phyloP scores from a whole-genome alignment of 2,888 invertebrate species.

The Mythimna lalbum region DNA sequence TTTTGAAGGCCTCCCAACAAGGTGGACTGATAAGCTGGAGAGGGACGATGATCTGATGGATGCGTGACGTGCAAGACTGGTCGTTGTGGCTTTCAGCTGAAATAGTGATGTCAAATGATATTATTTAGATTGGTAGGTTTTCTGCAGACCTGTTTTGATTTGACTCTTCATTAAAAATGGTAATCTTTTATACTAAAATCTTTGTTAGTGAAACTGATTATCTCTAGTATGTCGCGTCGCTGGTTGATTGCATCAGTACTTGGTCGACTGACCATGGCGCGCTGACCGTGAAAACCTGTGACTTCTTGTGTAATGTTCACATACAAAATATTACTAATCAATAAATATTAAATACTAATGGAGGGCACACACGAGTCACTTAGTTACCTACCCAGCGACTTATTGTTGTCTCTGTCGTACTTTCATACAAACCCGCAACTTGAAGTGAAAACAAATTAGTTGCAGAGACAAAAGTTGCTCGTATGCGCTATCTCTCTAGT shows the following conservation, averaged over 20 bases:
- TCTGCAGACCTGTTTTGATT: neutral
- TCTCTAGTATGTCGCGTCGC: neutral
- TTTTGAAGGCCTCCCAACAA: too few relatives aligned
- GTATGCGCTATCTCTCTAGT: neutral
- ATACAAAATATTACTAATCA: constrained; percentile 29
- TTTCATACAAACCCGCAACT: too few relatives aligned
- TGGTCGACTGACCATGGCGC: constrained; percentile 32
- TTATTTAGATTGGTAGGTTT: neutral
- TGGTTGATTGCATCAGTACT: constrained; percentile 47
- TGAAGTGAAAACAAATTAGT: too few relatives aligned
- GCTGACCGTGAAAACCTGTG: constrained; percentile 43
- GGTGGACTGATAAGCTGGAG: too few relatives aligned
- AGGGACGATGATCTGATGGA: too few relatives aligned
- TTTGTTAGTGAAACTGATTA: constrained; percentile 6
- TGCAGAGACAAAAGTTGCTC: neutral
- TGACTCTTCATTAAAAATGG: neutral
- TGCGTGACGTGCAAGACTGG: too few relatives aligned
- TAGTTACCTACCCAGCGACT: too few relatives aligned
- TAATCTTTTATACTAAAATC: neutral
- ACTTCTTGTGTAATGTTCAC: constrained; percentile 45
- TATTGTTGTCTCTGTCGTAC: too few relatives aligned
- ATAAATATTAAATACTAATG: too few relatives aligned
- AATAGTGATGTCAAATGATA: neutral
- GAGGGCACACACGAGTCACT: neutral
- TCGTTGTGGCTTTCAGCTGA: too few relatives aligned